Percentiles rank a stretch among this genome's conserved stretches.
These are phyloP conservation scores for Anhinga rufa DNA, from an alignment of 2,113 vertebrate species.

Conservation along the genomic window DNA sequence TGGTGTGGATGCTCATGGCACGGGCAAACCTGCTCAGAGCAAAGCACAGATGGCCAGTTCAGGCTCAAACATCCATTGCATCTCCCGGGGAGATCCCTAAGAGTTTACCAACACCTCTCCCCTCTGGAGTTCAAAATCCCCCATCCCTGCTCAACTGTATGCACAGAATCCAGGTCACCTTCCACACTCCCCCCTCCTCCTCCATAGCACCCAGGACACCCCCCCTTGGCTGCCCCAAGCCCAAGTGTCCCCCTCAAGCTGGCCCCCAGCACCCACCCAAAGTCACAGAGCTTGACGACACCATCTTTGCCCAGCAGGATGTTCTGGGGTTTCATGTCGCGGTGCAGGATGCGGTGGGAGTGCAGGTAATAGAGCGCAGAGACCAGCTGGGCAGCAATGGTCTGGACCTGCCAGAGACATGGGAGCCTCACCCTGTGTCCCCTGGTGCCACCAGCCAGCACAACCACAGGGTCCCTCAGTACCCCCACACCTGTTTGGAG, in stretches of 20 bases:
- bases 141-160: not conserved
- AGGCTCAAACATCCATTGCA: not conserved
- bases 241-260: not conserved
- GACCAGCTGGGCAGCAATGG: conserved; percentile 91
- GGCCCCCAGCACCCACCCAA: conserved; percentile 77
- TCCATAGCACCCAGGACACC: not conserved
- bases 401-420: conserved; percentile 73
- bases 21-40: conserved; percentile 85
- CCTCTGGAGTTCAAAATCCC: not conserved
- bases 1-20: conserved; percentile 92
- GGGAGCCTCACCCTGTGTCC: not conserved
- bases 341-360: conserved; percentile 94
- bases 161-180: not conserved
- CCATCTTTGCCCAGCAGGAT: conserved; percentile 91
- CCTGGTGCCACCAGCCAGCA: not conserved
- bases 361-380: conserved; percentile 96
- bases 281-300: conserved; percentile 94
- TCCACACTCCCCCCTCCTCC: not conserved
- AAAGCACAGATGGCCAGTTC: not conserved
- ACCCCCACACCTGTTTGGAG: not conserved
- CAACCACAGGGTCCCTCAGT: not conserved
- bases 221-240: conserved; percentile 73
- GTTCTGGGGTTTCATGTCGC: conserved; percentile 98
- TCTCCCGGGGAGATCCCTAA: not conserved
- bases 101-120: not conserved